Evolutionary conservation across 2,888 invertebrate species (phyloP).

Genomic region (Stomorhina lunata): DNA sequence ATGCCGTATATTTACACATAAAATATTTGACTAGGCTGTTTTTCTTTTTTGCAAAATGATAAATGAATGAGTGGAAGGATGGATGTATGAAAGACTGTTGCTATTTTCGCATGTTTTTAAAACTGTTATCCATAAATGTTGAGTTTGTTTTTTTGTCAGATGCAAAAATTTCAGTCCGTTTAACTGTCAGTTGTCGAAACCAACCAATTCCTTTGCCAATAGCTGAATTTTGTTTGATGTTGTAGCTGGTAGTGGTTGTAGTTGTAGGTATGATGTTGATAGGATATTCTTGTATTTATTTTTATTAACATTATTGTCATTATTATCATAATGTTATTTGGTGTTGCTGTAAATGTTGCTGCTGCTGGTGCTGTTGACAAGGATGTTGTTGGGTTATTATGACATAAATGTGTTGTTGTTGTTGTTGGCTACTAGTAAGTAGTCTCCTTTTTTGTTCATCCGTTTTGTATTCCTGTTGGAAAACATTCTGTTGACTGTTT

Average conservation of each 20-base stretch:
- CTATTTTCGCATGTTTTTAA: slow-evolving; percentile 11
- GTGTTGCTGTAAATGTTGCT: not conserved
- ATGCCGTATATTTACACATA: slow-evolving; percentile 49
- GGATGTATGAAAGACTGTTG: not conserved
- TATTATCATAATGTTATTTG: slow-evolving; percentile 15
- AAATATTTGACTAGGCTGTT: slow-evolving; percentile 41
- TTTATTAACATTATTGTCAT: slow-evolving; percentile 17
- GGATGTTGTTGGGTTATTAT: slow-evolving; percentile 47
- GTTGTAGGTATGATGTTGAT: slow-evolving; percentile 32
- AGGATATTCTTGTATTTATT: slow-evolving; percentile 20
- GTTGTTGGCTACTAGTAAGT: slow-evolving; percentile 44
- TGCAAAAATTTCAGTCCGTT: slow-evolving; percentile 52
- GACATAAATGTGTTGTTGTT: slow-evolving; percentile 60
- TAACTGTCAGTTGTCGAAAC: not conserved
- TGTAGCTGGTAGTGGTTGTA: not conserved
- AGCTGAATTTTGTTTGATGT: too few relatives aligned
- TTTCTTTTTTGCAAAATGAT: not conserved
- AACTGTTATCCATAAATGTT: slow-evolving; percentile 35
- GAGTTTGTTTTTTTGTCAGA: slow-evolving; percentile 12
- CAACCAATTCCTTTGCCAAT: too few relatives aligned
- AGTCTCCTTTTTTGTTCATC: slow-evolving; percentile 15
- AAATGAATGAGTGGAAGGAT: too few relatives aligned
- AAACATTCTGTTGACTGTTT: slow-evolving; percentile 28
- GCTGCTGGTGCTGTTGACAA: slow-evolving; percentile 21
- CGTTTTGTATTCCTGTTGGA: slow-evolving; percentile 8